phyloP scores from a whole-genome alignment of 2,113 vertebrate species.

The Ibidorhyncha struthersii region DNA sequence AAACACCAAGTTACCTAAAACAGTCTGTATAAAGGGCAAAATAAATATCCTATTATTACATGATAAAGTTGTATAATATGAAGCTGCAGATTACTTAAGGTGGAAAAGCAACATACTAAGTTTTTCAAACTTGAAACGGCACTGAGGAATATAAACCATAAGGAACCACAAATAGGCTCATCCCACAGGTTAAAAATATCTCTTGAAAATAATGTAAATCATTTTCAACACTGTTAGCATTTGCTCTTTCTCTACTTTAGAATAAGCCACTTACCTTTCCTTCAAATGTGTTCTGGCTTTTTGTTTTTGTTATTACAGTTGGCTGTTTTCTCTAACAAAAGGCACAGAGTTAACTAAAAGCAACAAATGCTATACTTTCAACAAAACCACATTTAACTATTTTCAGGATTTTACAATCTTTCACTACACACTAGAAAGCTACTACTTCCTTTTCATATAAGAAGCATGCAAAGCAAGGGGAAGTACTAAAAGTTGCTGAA shows the following conservation, averaged over 20 bases:
- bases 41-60: not conserved
- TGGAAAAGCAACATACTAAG: not conserved
- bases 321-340: not conserved
- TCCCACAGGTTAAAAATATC: not conserved
- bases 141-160: not conserved
- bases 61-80: not conserved
- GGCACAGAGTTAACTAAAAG: not conserved
- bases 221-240: not conserved
- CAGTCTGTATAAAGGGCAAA: not conserved
- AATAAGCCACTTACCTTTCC: not conserved
- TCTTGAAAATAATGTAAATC: not conserved
- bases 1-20: not conserved
- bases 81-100: not conserved
- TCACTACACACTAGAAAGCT: not conserved
- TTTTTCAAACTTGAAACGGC: not conserved
- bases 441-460: not conserved
- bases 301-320: not conserved
- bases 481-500: not conserved
- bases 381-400: not conserved
- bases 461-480: not conserved
- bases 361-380: not conserved
- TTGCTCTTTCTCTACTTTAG: not conserved
- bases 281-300: not conserved
- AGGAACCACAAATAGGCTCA: not conserved
- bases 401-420: not conserved